Evolutionary conservation across 2,888 invertebrate species (phyloP).

Genomic region (Trisateles emortualis): DNA sequence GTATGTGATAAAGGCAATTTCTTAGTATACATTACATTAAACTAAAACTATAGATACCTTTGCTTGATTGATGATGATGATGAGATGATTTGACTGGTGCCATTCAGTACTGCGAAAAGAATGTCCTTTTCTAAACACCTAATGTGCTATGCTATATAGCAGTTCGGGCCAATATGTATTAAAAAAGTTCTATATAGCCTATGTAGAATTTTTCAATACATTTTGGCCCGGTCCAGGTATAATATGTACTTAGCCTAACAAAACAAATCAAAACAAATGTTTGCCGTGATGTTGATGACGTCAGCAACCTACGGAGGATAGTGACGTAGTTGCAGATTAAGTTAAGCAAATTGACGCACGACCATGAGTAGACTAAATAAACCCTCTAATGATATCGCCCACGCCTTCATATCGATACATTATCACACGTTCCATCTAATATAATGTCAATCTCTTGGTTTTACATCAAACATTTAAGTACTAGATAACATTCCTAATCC

Average conservation of each 20-base stretch:
- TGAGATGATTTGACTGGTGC: too few species aligned
- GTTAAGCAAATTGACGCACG: slow-evolving; percentile 81
- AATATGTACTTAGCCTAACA: neutral
- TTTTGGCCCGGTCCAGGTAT: neutral
- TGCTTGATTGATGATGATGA: too few species aligned
- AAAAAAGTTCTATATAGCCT: too few species aligned
- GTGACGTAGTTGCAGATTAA: slow-evolving; percentile 74
- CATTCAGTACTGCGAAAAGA: too few species aligned
- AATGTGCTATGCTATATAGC: too few species aligned
- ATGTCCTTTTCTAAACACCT: too few species aligned
- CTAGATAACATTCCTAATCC: neutral
- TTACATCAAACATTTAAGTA: neutral
- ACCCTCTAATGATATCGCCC: slow-evolving; percentile 62
- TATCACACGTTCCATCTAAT: slow-evolving; percentile 56
- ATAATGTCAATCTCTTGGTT: slow-evolving; percentile 26
- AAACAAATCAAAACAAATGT: slow-evolving; percentile 58
- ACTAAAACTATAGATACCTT: too few species aligned
- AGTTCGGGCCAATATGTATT: too few species aligned
- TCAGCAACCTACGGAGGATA: slow-evolving; percentile 49
- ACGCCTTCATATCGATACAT: slow-evolving; percentile 70
- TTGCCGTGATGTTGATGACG: slow-evolving; percentile 44
- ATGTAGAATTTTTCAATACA: too few species aligned
- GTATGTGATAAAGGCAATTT: too few species aligned
- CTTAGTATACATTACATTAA: too few species aligned
- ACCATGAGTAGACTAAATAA: slow-evolving; percentile 55